A percentile compares a stretch with the other conserved stretches of the same genome.
Evolutionary conservation across 2,888 invertebrate genomes (phyloP).

Genomic region (Trichogramma dendrolimi): DNA sequence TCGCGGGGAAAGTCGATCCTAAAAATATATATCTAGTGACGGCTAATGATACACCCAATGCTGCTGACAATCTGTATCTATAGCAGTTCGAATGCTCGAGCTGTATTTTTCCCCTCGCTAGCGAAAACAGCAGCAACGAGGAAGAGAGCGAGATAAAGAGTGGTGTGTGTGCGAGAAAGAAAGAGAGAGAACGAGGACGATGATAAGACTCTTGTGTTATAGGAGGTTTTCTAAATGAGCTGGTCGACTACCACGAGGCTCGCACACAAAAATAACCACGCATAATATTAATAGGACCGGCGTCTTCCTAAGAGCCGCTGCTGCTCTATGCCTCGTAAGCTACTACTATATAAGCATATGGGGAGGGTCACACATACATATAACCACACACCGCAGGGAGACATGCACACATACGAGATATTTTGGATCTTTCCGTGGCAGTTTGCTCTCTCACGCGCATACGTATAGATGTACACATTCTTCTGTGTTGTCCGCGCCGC

Average conservation of each 20-base stretch:
- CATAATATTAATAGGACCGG: slow-evolving; percentile 42
- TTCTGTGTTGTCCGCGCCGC: no score
- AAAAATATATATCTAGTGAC: background rate
- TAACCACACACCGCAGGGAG: slow-evolving; percentile 3
- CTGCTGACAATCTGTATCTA: no score
- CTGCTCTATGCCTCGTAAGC: no score
- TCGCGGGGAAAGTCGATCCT: background rate
- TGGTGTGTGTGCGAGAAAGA: no score
- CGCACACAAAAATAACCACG: slow-evolving; percentile 42
- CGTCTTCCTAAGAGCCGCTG: no score
- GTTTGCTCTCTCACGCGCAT: background rate
- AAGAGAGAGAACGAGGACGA: background rate
- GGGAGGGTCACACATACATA: no score
- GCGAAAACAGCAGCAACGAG: background rate
- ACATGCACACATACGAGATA: slow-evolving; percentile 13
- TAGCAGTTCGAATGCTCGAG: no score
- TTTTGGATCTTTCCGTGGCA: slow-evolving; percentile 18
- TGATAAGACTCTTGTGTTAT: background rate
- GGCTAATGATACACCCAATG: no score
- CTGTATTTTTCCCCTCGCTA: no score
- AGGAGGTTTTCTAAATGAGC: background rate
- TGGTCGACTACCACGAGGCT: no score
- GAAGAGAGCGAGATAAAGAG: background rate
- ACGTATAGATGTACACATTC: background rate
- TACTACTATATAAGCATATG: no score